phyloP scores from a whole-genome alignment of 2,113 vertebrate genomes.

The rabbit (Oryctolagus cuniculus) region DNA sequence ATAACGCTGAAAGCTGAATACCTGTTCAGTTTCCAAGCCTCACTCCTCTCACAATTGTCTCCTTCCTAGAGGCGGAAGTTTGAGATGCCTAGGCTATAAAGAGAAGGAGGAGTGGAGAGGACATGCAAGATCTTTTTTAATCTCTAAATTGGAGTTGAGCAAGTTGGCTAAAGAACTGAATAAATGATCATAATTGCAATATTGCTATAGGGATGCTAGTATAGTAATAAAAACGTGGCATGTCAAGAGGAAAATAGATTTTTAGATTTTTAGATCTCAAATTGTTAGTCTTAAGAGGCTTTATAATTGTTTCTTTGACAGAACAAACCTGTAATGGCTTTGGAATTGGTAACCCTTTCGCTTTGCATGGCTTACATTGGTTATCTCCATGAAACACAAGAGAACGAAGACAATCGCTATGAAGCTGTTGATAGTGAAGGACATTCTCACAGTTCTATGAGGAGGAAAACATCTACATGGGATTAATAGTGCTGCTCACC shows the following conservation, averaged over 20 bases:
- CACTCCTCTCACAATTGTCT: neutral
- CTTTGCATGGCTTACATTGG: slow-evolving; percentile 96
- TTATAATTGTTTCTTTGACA: slow-evolving; percentile 83
- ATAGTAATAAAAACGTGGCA: slow-evolving; percentile 14
- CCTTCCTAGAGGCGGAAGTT: neutral
- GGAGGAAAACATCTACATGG: slow-evolving; percentile 95
- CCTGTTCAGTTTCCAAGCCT: neutral
- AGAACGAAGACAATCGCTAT: slow-evolving; percentile 94
- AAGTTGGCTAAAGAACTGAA: slow-evolving; percentile 22
- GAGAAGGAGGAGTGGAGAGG: neutral
- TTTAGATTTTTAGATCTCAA: slow-evolving; percentile 18
- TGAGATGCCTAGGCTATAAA: neutral
- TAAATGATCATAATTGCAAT: slow-evolving; percentile 34
- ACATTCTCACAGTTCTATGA: slow-evolving; percentile 88
- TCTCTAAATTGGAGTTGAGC: neutral
- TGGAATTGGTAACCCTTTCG: slow-evolving; percentile 92
- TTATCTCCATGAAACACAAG: slow-evolving; percentile 93
- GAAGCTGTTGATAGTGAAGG: slow-evolving; percentile 95
- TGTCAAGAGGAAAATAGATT: neutral
- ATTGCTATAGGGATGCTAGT: neutral
- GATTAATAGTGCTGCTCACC: slow-evolving; percentile 86
- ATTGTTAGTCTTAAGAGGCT: slow-evolving; percentile 49
- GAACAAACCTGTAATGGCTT: slow-evolving; percentile 97
- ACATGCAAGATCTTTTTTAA: neutral
- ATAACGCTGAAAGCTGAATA: neutral